A percentile compares a stretch with the other conserved stretches of the same genome.
Conservation (phyloP, 2,113 vertebrate species). For the Balaeniceps rex region DNA sequence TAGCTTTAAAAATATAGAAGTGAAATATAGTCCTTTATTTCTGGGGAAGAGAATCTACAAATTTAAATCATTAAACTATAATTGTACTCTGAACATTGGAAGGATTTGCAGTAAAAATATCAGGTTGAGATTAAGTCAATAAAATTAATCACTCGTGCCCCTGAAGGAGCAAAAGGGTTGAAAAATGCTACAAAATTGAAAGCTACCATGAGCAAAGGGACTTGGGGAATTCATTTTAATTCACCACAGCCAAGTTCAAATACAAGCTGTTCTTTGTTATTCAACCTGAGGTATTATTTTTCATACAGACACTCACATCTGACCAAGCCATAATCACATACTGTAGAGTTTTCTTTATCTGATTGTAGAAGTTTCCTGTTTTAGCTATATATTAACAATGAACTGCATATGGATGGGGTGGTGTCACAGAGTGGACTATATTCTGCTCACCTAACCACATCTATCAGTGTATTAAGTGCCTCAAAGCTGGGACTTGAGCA, state of each 20-base stretch:
- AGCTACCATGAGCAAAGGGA: constrained; percentile 41
- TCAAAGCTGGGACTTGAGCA: neutral
- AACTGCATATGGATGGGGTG: neutral
- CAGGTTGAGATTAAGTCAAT: constrained; percentile 65
- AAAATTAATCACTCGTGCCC: constrained; percentile 62
- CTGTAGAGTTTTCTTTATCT: constrained; percentile 45
- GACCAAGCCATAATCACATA: constrained; percentile 38
- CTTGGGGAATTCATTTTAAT: constrained; percentile 53
- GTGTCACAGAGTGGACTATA: neutral
- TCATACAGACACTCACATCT: constrained; percentile 33
- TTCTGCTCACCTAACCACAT: constrained; percentile 12
- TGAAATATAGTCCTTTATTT: neutral
- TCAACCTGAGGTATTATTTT: constrained; percentile 44
- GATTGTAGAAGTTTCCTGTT: constrained; percentile 35
- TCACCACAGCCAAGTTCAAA: constrained; percentile 61
- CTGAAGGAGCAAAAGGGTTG: constrained; percentile 35
- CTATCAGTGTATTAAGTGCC: neutral
- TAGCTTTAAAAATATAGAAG: neutral
- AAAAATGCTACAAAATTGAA: constrained; percentile 63
- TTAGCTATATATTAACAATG: constrained; percentile 1
- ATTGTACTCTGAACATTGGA: constrained; percentile 49
- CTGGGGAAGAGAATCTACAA: constrained; percentile 4
- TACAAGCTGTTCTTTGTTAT: constrained; percentile 69
- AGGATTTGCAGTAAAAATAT: constrained; percentile 64
- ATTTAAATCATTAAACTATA: constrained; percentile 64